A percentile compares a stretch with the other conserved stretches of the same genome.
Evolutionary conservation across 2,888 invertebrate genomes (phyloP).

Genomic region (Malacosoma neustria): DNA sequence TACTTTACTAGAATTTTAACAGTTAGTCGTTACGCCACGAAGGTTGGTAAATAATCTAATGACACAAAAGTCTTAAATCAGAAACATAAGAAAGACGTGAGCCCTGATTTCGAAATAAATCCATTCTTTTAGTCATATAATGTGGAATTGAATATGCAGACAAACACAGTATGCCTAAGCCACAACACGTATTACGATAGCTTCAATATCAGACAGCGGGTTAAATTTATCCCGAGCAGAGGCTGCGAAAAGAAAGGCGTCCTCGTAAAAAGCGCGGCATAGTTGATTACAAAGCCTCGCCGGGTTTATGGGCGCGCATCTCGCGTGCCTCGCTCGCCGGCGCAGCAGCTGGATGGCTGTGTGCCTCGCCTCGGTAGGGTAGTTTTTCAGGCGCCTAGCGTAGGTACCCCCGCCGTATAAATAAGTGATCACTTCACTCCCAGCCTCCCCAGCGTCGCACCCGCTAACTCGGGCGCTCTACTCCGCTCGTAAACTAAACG

Average conservation of each 20-base stretch:
- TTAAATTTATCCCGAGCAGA: constrained; percentile 56
- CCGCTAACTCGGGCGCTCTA: constrained; percentile 21
- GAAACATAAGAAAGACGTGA: too few species aligned
- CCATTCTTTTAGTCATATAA: constrained; percentile 5
- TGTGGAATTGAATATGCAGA: constrained; percentile 18
- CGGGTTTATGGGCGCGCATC: constrained; percentile 48
- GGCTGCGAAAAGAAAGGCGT: constrained; percentile 57
- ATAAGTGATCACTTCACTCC: constrained; percentile 59
- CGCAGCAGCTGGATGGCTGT: constrained; percentile 15
- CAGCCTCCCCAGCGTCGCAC: constrained; percentile 24
- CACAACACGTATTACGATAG: constrained; percentile 11
- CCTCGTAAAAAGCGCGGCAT: constrained; percentile 66
- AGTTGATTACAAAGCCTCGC: constrained; percentile 63
- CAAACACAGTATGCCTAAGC: constrained; percentile 23
- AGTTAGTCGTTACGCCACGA: too few species aligned
- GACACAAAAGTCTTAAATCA: too few species aligned
- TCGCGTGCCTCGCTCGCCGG: constrained; percentile 32
- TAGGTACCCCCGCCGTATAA: constrained; percentile 64
- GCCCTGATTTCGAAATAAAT: neutral
- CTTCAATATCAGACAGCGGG: constrained; percentile 55
- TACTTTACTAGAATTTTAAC: too few species aligned
- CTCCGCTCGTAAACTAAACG: constrained; percentile 71
- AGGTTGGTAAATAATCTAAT: too few species aligned
- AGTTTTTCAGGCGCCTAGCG: constrained; percentile 61
- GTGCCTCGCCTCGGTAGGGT: constrained; percentile 42